phyloP scores from a whole-genome alignment of 2,888 invertebrate species.

The Agriopis marginaria region DNA sequence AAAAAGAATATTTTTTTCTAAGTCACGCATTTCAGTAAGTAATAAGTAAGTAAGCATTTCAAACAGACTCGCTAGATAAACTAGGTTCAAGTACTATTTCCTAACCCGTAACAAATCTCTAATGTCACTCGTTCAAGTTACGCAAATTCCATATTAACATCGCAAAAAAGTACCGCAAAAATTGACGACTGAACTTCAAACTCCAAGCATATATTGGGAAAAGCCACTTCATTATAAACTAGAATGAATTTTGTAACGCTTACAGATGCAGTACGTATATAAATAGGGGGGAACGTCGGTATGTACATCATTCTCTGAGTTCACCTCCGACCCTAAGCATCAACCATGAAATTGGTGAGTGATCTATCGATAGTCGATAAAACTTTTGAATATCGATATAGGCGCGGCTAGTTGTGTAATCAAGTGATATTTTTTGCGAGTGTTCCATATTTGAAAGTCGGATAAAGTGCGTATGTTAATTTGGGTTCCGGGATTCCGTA shows the following conservation, averaged over 20 bases:
- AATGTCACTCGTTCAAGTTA: conserved; percentile 35
- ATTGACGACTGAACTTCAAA: conserved; percentile 62
- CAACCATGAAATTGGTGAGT: conserved; percentile 80
- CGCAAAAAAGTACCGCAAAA: conserved; percentile 58
- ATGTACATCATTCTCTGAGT: conserved; percentile 68
- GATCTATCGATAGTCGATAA: conserved; percentile 35
- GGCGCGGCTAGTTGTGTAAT: conserved; percentile 38
- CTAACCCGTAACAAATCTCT: conserved; percentile 29
- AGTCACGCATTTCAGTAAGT: neutral
- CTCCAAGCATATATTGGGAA: conserved; percentile 64
- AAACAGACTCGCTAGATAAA: conserved; percentile 1
- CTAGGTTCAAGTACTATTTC: conserved; percentile 17
- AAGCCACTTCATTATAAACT: conserved; percentile 72
- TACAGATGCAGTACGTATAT: conserved; percentile 59
- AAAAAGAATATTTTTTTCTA: neutral
- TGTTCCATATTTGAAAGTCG: conserved; percentile 26
- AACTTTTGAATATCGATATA: conserved; percentile 23
- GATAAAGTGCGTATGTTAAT: conserved; percentile 19
- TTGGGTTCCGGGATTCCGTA: conserved; percentile 19
- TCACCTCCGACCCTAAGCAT: conserved; percentile 73
- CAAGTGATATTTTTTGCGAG: conserved; percentile 34
- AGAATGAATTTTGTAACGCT: conserved; percentile 76
- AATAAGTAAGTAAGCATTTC: neutral
- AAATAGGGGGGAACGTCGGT: conserved; percentile 64
- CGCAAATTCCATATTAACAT: conserved; percentile 37